These are phyloP conservation scores for Lycodopsis pacificus DNA, from an alignment of 2,797 vertebrate genomes.

Conservation along the genomic window DNA sequence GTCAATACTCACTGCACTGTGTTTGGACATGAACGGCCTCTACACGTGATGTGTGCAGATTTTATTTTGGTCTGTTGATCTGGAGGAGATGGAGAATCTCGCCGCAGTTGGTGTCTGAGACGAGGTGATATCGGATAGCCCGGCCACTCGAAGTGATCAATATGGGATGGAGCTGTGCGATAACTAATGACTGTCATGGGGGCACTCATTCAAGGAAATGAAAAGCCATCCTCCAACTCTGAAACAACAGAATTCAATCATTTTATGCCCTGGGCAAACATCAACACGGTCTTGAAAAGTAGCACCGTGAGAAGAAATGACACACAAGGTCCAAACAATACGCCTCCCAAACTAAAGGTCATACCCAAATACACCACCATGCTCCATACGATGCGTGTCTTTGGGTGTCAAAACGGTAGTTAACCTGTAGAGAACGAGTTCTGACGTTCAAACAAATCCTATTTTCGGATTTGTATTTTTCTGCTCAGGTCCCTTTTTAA, in stretches of 20 bases:
- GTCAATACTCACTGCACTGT: conserved; percentile 13
- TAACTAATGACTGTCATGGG: conserved; percentile 70
- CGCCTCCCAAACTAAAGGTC: conserved; percentile 24
- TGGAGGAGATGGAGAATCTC: conserved; percentile 46
- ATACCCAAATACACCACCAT: conserved; percentile 12
- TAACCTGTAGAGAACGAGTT: no score
- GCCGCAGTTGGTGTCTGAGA: conserved; percentile 52
- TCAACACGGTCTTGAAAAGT: conserved; percentile 42
- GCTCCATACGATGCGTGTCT: not conserved
- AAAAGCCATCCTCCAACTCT: conserved; percentile 58
- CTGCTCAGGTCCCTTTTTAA: no score
- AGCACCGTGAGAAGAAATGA: conserved; percentile 46
- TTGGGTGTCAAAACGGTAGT: not conserved
- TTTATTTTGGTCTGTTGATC: conserved; percentile 4
- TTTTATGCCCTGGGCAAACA: conserved; percentile 49
- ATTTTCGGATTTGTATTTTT: no score
- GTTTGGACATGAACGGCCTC: conserved; percentile 49
- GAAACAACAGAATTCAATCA: conserved; percentile 69
- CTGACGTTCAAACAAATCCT: no score
- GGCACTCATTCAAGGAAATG: conserved; percentile 72
- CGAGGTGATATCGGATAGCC: conserved; percentile 57
- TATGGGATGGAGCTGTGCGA: conserved; percentile 61
- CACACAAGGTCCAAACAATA: conserved; percentile 16
- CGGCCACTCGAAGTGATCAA: conserved; percentile 71
- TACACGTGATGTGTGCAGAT: conserved; percentile 33